A percentile compares a stretch with the other conserved stretches of the same genome.
Evolutionary conservation across 2,113 vertebrate species (phyloP).

Genomic region (Petaurus breviceps): DNA sequence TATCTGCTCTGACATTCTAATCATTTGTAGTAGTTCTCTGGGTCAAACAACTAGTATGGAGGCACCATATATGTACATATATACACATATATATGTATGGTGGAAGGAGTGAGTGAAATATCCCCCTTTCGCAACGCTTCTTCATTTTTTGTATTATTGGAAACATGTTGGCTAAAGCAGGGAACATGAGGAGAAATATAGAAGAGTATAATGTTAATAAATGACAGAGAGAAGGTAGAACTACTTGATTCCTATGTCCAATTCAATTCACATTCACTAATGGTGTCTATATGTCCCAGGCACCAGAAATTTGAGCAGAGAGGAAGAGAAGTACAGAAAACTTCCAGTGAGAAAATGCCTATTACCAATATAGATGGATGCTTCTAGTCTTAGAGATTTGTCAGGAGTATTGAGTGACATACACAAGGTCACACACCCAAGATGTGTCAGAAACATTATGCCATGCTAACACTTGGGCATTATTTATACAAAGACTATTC

Average conservation of each 20-base stretch:
- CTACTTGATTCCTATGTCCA: background rate
- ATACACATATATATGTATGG: too few relatives aligned
- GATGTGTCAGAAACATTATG: background rate
- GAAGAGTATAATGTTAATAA: background rate
- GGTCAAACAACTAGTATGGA: background rate
- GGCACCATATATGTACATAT: background rate
- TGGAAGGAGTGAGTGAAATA: background rate
- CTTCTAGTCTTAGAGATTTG: background rate
- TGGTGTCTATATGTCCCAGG: background rate
- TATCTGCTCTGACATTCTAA: background rate
- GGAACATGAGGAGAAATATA: background rate
- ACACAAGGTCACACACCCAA: background rate
- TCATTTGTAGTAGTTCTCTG: background rate
- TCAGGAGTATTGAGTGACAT: background rate
- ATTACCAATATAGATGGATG: background rate
- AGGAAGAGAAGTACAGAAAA: background rate
- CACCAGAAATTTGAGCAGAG: background rate
- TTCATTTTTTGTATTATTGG: background rate
- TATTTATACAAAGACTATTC: background rate
- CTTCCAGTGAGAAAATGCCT: background rate
- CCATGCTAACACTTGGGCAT: background rate
- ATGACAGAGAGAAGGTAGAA: background rate
- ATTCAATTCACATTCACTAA: background rate
- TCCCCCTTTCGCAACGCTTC: background rate
- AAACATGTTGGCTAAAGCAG: background rate